Conservation (phyloP, 37 sponge, comb jelly and placozoan genomes). For the Bolinopsis microptera region DNA sequence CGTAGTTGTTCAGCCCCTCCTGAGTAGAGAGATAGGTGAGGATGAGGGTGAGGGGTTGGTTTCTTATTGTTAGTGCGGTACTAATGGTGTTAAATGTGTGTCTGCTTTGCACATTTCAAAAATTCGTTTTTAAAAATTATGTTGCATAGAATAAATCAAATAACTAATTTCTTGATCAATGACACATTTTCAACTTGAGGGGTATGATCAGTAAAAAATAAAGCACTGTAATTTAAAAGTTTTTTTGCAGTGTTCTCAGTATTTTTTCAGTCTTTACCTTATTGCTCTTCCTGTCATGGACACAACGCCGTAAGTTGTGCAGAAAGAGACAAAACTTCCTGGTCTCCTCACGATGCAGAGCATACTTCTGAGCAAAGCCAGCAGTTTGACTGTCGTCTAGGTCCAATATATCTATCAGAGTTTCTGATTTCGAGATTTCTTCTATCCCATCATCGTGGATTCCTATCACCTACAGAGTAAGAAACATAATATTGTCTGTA, state of each 20-base stretch:
- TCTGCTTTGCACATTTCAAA: too few relatives aligned
- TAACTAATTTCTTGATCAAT: too few relatives aligned
- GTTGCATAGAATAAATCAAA: too few relatives aligned
- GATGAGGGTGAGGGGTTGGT: background rate
- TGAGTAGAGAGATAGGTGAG: background rate
- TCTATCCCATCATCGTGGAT: slow-evolving; percentile 59
- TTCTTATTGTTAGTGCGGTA: too few relatives aligned
- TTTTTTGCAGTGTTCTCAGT: too few relatives aligned
- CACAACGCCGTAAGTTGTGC: slow-evolving; percentile 48
- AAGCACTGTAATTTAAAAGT: too few relatives aligned
- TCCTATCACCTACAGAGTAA: slow-evolving; percentile 15
- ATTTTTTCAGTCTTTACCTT: too few relatives aligned
- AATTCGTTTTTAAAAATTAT: too few relatives aligned
- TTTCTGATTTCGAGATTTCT: background rate
- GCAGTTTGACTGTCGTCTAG: slow-evolving; percentile 44
- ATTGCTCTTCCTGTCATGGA: slow-evolving; percentile 1
- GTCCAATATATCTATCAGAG: background rate
- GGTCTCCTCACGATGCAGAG: slow-evolving; percentile 15
- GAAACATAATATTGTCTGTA: too few relatives aligned
- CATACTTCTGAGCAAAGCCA: slow-evolving; percentile 35
- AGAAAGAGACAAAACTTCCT: slow-evolving; percentile 61
- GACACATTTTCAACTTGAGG: too few relatives aligned
- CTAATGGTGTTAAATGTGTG: too few relatives aligned
- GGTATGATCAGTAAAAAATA: too few relatives aligned
- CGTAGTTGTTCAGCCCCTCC: slow-evolving; percentile 56